Percentiles rank a stretch among this genome's conserved stretches.
Conservation (phyloP, 2,888 invertebrate species). For the Catotricha subobsoleta region DNA sequence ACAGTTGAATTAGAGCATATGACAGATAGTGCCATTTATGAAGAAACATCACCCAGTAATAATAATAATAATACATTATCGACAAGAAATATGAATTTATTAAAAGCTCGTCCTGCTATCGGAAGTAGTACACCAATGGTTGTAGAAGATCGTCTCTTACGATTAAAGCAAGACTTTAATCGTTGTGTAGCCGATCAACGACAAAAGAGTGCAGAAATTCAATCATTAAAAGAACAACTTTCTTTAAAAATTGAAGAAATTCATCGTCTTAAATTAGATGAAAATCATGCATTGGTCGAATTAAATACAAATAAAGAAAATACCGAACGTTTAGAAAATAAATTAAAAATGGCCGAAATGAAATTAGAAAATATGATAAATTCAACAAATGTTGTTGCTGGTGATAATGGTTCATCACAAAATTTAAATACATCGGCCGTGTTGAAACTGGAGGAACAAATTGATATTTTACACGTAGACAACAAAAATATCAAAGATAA, state of each 20-base stretch:
- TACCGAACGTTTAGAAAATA: constrained; percentile 4
- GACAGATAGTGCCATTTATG: constrained; percentile 21
- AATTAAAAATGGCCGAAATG: constrained; percentile 19
- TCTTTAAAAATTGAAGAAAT: constrained; percentile 20
- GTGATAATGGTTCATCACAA: constrained; percentile 12
- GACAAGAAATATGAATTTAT: neutral
- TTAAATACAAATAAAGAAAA: constrained; percentile 15
- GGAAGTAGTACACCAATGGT: constrained; percentile 15
- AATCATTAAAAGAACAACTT: constrained; percentile 26
- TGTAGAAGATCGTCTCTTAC: constrained; percentile 15
- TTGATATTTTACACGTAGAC: constrained; percentile 22
- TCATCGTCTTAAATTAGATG: constrained; percentile 19
- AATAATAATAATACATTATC: neutral
- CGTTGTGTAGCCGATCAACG: constrained; percentile 30
- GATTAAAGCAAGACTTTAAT: constrained; percentile 31
- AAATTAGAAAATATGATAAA: constrained; percentile 22
- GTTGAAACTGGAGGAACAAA: neutral
- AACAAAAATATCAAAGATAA: constrained; percentile 19
- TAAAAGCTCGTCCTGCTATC: neutral
- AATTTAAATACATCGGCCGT: constrained; percentile 16
- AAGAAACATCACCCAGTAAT: constrained; percentile 12
- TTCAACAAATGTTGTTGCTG: too few relatives aligned
- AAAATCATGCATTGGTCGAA: constrained; percentile 21
- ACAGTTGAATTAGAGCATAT: constrained; percentile 24
- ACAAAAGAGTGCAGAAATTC: constrained; percentile 33